A percentile compares a stretch with the other conserved stretches of the same genome.
Conservation (phyloP, 2,797 vertebrate genomes). For the Poeciliopsis paucimaculata region DNA sequence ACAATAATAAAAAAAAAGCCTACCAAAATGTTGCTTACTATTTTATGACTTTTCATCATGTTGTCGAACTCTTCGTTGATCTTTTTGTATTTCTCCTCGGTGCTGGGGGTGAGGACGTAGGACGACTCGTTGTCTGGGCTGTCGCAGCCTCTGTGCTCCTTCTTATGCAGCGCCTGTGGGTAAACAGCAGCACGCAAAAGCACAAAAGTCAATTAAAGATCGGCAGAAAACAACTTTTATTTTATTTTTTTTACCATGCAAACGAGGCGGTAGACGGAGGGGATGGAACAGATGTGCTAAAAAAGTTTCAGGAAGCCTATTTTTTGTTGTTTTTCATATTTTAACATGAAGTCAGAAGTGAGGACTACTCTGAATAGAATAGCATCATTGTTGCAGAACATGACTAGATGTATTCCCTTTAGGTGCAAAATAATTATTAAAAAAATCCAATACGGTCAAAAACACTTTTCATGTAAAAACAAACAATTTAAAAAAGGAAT, state of each 20-base stretch:
- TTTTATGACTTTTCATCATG: slow-evolving; percentile 99
- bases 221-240: not conserved
- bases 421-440: not conserved
- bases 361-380: not conserved
- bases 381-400: not conserved
- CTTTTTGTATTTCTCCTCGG: slow-evolving; percentile 99
- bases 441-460: not conserved
- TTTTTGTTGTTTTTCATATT: not conserved
- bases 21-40: slow-evolving; percentile 76
- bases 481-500: not conserved
- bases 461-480: not conserved
- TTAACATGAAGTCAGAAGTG: not conserved
- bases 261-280: not conserved
- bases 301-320: not conserved
- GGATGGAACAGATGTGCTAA: not conserved
- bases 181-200: slow-evolving; percentile 53
- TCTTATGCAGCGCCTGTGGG: slow-evolving; percentile 95
- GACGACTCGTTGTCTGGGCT: slow-evolving; percentile 92
- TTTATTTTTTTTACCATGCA: too few species aligned
- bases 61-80: slow-evolving; percentile 99
- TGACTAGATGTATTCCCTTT: not conserved
- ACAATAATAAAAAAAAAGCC: not conserved
- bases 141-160: slow-evolving; percentile 96
- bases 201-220: not conserved
- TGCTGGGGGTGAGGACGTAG: slow-evolving; percentile 93